A percentile compares a stretch with the other conserved stretches of the same genome.
Conservation (phyloP, 2,797 vertebrate species). For the Gallinago solitaria region DNA sequence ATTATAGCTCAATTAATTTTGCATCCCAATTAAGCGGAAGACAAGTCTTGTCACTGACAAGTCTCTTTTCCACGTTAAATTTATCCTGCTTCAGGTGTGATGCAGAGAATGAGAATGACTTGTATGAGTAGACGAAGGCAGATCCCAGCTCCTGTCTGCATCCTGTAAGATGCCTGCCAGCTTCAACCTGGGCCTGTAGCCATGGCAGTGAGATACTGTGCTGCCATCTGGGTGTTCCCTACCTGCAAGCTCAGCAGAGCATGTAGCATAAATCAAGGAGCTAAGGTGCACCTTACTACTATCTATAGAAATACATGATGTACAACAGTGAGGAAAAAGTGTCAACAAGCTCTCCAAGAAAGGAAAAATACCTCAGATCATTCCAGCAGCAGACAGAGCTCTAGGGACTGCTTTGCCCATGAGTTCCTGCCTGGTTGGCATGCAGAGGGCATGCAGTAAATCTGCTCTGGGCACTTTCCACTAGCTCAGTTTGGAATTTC, state of each 20-base stretch:
- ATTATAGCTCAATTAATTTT: conserved; percentile 27
- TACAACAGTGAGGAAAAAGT: background rate
- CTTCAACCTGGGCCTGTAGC: background rate
- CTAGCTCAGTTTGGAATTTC: background rate
- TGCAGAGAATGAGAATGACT: background rate
- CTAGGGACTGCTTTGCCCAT: background rate
- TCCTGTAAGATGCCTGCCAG: fast-evolving
- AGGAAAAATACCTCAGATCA: background rate
- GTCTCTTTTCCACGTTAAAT: background rate
- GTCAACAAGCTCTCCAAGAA: background rate
- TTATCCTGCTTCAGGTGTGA: background rate
- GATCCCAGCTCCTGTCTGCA: background rate
- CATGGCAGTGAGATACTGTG: background rate
- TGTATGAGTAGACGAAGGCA: background rate
- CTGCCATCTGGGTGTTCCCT: background rate
- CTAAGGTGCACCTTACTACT: background rate
- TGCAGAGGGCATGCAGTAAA: background rate
- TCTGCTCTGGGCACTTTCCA: background rate
- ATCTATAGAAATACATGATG: background rate
- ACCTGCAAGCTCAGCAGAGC: background rate
- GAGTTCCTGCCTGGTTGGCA: background rate
- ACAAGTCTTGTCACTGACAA: background rate
- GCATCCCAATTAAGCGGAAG: background rate
- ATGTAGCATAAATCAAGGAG: background rate
- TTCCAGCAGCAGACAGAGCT: background rate